Conservation (phyloP, 2,113 vertebrate genomes). For the Theristicus caerulescens region DNA sequence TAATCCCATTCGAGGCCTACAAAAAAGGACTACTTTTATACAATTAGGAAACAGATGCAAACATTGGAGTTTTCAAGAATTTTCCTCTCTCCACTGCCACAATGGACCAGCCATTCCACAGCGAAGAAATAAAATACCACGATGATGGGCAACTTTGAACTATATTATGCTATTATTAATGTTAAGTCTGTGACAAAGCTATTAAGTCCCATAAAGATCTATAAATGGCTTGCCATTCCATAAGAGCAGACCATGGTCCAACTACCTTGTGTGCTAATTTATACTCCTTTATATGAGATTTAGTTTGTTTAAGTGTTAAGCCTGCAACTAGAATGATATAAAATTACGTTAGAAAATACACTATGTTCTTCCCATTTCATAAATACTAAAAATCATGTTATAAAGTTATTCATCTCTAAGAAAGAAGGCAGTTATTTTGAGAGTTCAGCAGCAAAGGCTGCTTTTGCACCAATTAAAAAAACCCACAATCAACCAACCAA, state of each 20-base stretch:
- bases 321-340: not conserved
- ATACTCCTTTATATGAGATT: not conserved
- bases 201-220: not conserved
- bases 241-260: not conserved
- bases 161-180: not conserved
- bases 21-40: not conserved
- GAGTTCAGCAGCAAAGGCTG: not conserved
- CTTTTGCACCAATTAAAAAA: not conserved
- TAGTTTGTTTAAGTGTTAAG: not conserved
- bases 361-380: not conserved
- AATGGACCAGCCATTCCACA: not conserved
- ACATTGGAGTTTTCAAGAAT: not conserved
- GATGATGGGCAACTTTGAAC: not conserved
- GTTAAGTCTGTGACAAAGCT: not conserved
- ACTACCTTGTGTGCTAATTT: not conserved
- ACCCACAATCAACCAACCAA: not conserved
- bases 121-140: not conserved
- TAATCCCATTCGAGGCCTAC: not conserved
- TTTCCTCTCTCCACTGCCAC: not conserved
- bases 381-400: not conserved
- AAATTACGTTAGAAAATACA: not conserved
- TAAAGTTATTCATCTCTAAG: not conserved
- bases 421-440: not conserved
- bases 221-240: not conserved
- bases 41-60: accelerated